Base-by-base conservation (phyloP, 2,888 invertebrate species). In the Oscheius onirici region DNA sequence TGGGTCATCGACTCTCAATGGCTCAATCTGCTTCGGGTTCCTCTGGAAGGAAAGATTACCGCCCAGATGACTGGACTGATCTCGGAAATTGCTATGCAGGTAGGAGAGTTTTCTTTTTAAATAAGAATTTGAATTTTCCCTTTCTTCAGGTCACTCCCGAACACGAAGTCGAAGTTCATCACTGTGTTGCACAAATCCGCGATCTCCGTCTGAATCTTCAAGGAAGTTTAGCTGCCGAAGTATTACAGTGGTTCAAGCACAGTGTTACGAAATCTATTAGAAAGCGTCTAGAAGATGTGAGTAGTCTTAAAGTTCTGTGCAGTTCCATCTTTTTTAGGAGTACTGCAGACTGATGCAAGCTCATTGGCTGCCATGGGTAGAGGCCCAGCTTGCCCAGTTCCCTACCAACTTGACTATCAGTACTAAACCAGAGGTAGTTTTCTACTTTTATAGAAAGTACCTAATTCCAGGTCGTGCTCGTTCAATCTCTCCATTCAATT, bases 311-410 rank as follows among this genome's bases (percentile, higher is more conserved):
- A 46, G 15, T 46, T 46, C 17, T 58, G 3, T 17, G 22, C 15
- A 20, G 17, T 17, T 24, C 13, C 15, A 28, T 22, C 2, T 40
- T 1, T 66, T 81, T 72, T 70, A 83, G 82, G 79, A 83, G 57
- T 85, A 83, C 69, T 85, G 85, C 65, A 72, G 75, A 10, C 79
- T 83, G 76, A 83, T 85, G 78, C 69, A 73, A 66, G 74, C 76
- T 8, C 74, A 81, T 20, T 81, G 84, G 77, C 75, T 85, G 11
- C 84, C 84, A 28, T 85, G 84, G 84, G 80, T 85, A 10, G 77
- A 81, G 34, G 78, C 78, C 15, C 84, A 85, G 55, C 72, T 85
- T 20, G 79, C 72, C 20, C 80, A 80, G 20, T 82, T 85, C 72
- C 84, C 84, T 13, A 80, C 78, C 13, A 82, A 82, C 49, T 55